Base-by-base conservation (phyloP, 2,888 invertebrate species). In the Acrocyrtus sp. region DNA sequence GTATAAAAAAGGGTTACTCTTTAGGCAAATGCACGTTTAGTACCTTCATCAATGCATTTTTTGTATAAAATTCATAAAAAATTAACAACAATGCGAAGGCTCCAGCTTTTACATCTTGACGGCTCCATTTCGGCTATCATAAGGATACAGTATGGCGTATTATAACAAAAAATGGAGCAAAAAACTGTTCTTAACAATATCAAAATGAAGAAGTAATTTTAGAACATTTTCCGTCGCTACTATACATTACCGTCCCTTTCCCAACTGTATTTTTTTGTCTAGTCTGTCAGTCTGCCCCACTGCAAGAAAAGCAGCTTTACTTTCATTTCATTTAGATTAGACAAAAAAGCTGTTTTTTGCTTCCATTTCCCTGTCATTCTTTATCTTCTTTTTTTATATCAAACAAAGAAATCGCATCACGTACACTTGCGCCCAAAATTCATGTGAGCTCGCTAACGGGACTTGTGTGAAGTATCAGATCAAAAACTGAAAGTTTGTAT, bases 201-300 rank as follows among this genome's bases (percentile, higher is more conserved):
- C 15, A n/a, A 45, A 45, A n/a, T 39, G 58, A 21, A 29, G n/a
- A 26, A 24, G 58, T 58, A 58, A 58, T 58, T 58, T 45, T 58
- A 58, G 43, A 58, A 21, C 22, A 8, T 24, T 45, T 58, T 58
- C 58, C 17, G 17, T 1, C 24, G 12, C 34, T 34, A 8, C 12
- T 12, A 8, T 12, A 12, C 34, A 34, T 34, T 34, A 34, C 34
- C 34, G 34, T 34, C 5, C 41, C 45, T 21, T 56, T 56, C 17
- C 5, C n/a, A 43, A 57, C 26, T 41, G 15, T 4, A 57, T 26
- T 19, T 39, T 54, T 56, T 43, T 57, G 57, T 57, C 10, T 34
- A 34, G 34, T 12, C 34, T 34, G 34, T 8, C 34, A 34, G 34
- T 34, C 34, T 34, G 12, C 34, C 12, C n/a, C n/a, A 12, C 45